Evolutionary conservation across 2,113 vertebrate species (phyloP), one percentile per base, ranked within the genome.

Genomic region (Nymphicus hollandicus): DNA sequence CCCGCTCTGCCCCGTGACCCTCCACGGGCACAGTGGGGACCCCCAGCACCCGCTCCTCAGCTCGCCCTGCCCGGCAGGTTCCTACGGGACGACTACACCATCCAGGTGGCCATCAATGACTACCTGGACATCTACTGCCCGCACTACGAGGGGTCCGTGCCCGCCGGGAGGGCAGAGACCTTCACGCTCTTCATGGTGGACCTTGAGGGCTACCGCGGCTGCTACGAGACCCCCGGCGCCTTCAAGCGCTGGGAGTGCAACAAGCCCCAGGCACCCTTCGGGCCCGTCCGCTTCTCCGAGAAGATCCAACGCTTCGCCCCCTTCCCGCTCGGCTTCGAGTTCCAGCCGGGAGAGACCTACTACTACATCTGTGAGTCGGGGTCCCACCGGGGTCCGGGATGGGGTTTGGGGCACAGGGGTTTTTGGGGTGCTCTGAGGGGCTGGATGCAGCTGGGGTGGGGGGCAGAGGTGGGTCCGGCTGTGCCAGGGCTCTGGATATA

Each of bases 71-170:
- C 52, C 11, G 44, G 46, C 96, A 98, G 98, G 95, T 97, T 98
- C 92, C 96, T 97, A 17, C 95, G 58, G 35, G 98, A 97, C 27
- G 98, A 98, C 55, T 97, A 98, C 2, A 31, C 93, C 71, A 97
- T 98, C 69, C 94, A 97, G 63, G 96, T 98, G 95, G 83, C 88
- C 82, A 97, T 98, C 92, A 98, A 98, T 74, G 98, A 98, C 68
- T 98, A 98, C 89, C 86, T 98, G 83, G 98, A 98, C 76, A 98
- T 98, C 89, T 98, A 98, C 96, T 98, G 98, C 85, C 98, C 98
- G 0, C 98, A 98, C 91, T 98, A 98, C 58, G 97, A 98, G 31
- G 91, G 76, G 3, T 71, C 95, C 0, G 95, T 96, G 65, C 97
- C 98, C 7, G 84, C 72, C 2, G 92, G 97, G 18, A 95, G 85